Evolutionary conservation across 2,888 invertebrate species (phyloP).

Genomic region (Epiblema foenella): DNA sequence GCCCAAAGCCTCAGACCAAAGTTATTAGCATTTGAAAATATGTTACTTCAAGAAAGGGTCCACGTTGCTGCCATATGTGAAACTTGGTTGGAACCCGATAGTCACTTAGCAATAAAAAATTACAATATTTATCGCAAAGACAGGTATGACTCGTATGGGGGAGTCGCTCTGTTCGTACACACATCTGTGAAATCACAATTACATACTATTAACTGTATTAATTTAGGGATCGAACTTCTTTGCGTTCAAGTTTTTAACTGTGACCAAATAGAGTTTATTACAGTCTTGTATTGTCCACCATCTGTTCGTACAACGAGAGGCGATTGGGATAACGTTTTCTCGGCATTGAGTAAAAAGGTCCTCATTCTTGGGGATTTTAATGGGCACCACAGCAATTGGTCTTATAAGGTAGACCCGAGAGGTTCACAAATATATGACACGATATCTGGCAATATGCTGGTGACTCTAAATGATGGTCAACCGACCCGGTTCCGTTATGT

Average conservation of each 20-base stretch:
- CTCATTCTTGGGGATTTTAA: slow-evolving; percentile 46
- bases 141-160: slow-evolving; percentile 45
- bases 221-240: slow-evolving; percentile 45
- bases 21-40: slow-evolving; percentile 34
- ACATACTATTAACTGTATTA: slow-evolving; percentile 17
- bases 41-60: slow-evolving; percentile 45
- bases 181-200: slow-evolving; percentile 34
- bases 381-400: slow-evolving; percentile 44
- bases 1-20: slow-evolving; percentile 47
- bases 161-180: slow-evolving; percentile 43
- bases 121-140: slow-evolving; percentile 42
- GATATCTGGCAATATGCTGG: no score
- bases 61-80: slow-evolving; percentile 42
- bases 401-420: slow-evolving; percentile 28
- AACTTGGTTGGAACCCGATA: slow-evolving; percentile 43
- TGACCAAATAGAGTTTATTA: slow-evolving; percentile 31
- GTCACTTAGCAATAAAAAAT: slow-evolving; percentile 11
- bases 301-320: slow-evolving; percentile 29
- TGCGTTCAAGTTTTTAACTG: slow-evolving; percentile 41
- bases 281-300: slow-evolving; percentile 46
- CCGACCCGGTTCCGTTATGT: no score
- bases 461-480: no score
- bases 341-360: slow-evolving; percentile 19
- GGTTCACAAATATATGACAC: no score
- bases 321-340: slow-evolving; percentile 48